phyloP scores from a whole-genome alignment of 2,888 invertebrate species.

The Ferrisia virgata region DNA sequence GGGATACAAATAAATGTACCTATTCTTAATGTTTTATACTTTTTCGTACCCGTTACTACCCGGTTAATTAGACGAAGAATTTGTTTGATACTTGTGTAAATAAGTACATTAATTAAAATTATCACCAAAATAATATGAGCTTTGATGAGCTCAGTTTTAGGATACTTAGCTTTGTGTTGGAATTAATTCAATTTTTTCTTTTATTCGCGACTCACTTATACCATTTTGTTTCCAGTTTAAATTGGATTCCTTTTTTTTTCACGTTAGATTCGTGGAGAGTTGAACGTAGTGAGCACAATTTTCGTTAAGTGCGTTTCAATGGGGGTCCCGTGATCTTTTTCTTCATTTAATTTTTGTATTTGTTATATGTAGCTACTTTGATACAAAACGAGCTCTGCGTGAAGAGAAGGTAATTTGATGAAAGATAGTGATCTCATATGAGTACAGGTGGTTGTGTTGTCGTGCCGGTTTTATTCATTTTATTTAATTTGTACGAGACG shows the following conservation, averaged over 20 bases:
- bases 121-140: not conserved
- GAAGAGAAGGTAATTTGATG: not conserved
- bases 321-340: not conserved
- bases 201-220: not conserved
- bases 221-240: not conserved
- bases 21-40: not conserved
- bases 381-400: not conserved
- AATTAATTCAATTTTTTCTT: not conserved
- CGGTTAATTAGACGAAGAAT: not conserved
- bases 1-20: not conserved
- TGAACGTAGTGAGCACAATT: not conserved
- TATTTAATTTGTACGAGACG: not conserved
- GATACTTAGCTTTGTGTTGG: not conserved
- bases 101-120: not conserved
- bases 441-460: not conserved
- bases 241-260: not conserved
- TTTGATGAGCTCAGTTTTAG: not conserved
- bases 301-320: not conserved
- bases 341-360: not conserved
- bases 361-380: not conserved
- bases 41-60: not conserved
- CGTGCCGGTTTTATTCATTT: not conserved
- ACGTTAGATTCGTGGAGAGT: not conserved
- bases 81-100: not conserved
- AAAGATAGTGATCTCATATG: not conserved